A percentile compares a stretch with the other conserved stretches of the same genome.
Evolutionary conservation across 2,113 vertebrate genomes (phyloP).

Genomic region (Anhinga anhinga): DNA sequence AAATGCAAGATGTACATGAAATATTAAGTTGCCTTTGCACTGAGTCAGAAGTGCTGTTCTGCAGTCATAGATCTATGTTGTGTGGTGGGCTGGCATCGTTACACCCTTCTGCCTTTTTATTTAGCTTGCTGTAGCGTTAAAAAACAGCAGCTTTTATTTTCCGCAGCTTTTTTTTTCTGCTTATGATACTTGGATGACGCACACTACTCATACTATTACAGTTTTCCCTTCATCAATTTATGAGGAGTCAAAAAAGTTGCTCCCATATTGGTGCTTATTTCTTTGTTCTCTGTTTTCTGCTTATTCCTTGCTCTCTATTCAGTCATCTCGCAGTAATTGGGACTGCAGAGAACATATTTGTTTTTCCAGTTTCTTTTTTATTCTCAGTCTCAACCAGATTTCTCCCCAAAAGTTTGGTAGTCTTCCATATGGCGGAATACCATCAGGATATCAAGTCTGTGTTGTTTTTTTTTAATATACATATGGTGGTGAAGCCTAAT

Average conservation of each 20-base stretch:
- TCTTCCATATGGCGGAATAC: not conserved
- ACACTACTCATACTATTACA: not conserved
- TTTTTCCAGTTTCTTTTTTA: not conserved
- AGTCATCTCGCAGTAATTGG: not conserved
- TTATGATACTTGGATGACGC: no score
- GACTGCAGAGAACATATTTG: not conserved
- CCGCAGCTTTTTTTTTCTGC: not conserved
- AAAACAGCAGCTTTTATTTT: not conserved
- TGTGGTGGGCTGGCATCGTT: no score
- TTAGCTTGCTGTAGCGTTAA: not conserved
- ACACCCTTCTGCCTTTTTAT: not conserved
- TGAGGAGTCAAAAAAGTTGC: not conserved
- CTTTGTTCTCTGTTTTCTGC: not conserved
- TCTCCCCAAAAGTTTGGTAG: not conserved
- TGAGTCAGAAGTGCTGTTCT: not conserved
- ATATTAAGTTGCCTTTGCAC: not conserved
- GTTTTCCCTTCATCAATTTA: not conserved
- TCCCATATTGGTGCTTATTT: not conserved
- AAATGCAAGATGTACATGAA: rapidly evolving
- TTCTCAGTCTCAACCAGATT: not conserved
- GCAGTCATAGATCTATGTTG: rapidly evolving
- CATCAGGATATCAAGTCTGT: not conserved
- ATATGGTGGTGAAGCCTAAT: not conserved
- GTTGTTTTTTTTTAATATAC: not conserved
- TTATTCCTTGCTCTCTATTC: not conserved